Percentiles rank a stretch among this genome's conserved stretches.
Evolutionary conservation across 2,113 vertebrate genomes (phyloP).

Genomic region (Xiphophorus maculatus): DNA sequence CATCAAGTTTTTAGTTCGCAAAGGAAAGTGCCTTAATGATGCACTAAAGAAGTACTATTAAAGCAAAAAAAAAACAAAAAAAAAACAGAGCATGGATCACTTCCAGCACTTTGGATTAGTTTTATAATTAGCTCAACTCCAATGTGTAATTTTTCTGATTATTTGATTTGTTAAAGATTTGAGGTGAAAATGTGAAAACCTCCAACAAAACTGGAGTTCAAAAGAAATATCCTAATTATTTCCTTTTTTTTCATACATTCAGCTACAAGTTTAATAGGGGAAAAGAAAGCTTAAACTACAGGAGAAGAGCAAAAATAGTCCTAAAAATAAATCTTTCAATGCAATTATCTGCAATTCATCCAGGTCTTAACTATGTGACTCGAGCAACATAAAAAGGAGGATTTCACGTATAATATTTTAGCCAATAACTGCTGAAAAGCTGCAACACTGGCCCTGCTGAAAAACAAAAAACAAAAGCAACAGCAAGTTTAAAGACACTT

Average conservation of each 20-base stretch:
- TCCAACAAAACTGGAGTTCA: background rate
- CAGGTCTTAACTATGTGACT: background rate
- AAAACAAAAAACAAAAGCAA: conserved; percentile 7
- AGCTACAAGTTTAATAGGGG: conserved; percentile 5
- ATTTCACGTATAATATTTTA: no score
- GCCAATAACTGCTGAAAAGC: background rate
- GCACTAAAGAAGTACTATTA: conserved; percentile 11
- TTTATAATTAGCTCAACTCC: background rate
- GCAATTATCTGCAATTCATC: background rate
- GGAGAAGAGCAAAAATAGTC: background rate
- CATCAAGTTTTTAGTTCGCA: conserved; percentile 24
- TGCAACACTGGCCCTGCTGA: background rate
- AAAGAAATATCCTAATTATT: background rate
- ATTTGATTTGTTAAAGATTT: background rate
- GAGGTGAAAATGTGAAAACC: background rate
- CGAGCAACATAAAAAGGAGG: background rate
- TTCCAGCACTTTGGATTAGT: background rate
- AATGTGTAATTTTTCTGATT: background rate
- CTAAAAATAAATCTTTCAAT: conserved; percentile 3
- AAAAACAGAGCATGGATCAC: background rate
- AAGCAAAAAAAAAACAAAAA: background rate
- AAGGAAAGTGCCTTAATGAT: conserved; percentile 48
- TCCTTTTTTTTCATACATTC: background rate
- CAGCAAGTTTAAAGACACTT: background rate
- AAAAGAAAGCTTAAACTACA: background rate